A percentile compares a stretch with the other conserved stretches of the same genome.
These are phyloP conservation scores for Heliocidaris erythrogramma DNA, from an alignment of 35 echinoderm and acorn worm species.

Conservation along the genomic window DNA sequence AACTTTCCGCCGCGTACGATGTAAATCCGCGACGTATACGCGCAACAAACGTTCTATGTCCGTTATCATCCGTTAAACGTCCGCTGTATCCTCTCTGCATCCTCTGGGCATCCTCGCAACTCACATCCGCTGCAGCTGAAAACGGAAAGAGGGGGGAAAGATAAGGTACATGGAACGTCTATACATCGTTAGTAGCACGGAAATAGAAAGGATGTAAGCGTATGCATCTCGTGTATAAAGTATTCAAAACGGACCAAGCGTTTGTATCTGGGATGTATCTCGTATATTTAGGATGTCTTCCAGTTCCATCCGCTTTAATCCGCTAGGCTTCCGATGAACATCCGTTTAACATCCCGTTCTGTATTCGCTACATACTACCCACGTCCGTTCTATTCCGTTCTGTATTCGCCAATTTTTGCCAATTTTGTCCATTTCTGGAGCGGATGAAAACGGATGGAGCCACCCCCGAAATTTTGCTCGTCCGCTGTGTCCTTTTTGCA, in stretches of 20 bases:
- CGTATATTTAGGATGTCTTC: constrained; percentile 34
- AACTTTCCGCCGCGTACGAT: too few species aligned
- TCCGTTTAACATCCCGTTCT: too few species aligned
- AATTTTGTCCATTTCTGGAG: constrained; percentile 37
- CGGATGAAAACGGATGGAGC: constrained; percentile 32
- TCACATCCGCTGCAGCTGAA: constrained; percentile 34
- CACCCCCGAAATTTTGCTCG: constrained; percentile 1
- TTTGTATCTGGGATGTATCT: constrained; percentile 34
- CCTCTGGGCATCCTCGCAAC: constrained; percentile 28
- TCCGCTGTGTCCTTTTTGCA: constrained; percentile 16
- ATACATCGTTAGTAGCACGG: constrained; percentile 31
- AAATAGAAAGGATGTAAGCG: constrained; percentile 19
- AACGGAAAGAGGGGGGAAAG: constrained; percentile 34
- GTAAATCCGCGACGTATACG: too few species aligned
- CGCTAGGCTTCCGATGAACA: too few species aligned
- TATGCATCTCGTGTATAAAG: constrained; percentile 27
- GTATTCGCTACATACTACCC: too few species aligned
- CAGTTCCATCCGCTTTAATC: too few species aligned
- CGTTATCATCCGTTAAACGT: constrained; percentile 35
- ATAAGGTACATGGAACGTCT: constrained; percentile 35
- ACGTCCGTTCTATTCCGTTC: neutral
- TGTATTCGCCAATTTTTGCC: neutral
- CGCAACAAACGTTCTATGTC: constrained; percentile 30
- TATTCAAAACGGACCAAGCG: neutral
- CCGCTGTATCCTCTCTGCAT: constrained; percentile 23